These are phyloP conservation scores for Labeo calbasu DNA, from an alignment of 2,797 vertebrate genomes.

Conservation along the genomic window DNA sequence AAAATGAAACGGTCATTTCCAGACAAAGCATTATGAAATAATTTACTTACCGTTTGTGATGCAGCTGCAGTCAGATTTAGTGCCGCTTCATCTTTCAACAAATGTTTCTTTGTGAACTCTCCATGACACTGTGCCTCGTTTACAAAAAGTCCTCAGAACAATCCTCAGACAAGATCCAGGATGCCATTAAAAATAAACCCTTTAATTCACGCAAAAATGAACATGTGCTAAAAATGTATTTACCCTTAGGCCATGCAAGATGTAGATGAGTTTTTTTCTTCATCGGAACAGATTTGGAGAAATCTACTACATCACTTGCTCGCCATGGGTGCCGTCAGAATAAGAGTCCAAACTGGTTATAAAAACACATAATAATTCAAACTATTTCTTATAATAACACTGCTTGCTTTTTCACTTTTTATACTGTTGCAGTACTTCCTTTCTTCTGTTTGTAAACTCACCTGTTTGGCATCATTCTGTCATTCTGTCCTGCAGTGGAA, in stretches of 20 bases:
- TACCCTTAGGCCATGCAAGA: not conserved
- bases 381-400: not conserved
- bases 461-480: conserved; percentile 21
- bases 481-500: conserved; percentile 1
- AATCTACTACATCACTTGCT: not conserved
- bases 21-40: too few relatives aligned
- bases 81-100: too few relatives aligned
- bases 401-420: conserved; percentile 38
- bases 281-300: not conserved
- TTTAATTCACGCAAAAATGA: not conserved
- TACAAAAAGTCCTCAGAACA: too few relatives aligned
- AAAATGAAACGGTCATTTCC: too few relatives aligned
- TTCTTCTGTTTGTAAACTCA: not conserved
- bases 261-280: not conserved
- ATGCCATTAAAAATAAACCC: too few relatives aligned
- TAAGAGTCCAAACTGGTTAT: not conserved
- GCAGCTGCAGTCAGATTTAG: too few relatives aligned
- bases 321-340: not conserved
- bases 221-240: not conserved
- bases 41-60: too few relatives aligned
- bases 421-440: conserved; percentile 49
- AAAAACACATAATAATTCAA: not conserved
- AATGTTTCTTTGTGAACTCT: too few relatives aligned
- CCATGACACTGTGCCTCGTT: too few relatives aligned
- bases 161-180: too few relatives aligned